These are phyloP conservation scores for Euclidia mi DNA, from an alignment of 2,888 invertebrate genomes.

Conservation along the genomic window DNA sequence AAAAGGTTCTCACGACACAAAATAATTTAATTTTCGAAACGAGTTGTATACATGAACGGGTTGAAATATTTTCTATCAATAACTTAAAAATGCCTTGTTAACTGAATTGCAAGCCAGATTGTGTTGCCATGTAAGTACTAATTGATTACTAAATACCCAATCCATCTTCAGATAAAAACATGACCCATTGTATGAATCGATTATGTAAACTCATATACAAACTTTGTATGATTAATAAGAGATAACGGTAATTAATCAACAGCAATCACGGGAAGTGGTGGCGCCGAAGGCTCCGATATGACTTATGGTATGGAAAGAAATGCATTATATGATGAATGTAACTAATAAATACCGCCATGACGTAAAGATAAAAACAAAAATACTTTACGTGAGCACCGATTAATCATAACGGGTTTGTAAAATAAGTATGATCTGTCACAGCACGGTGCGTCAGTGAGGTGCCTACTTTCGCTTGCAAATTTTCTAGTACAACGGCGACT, in stretches of 20 bases:
- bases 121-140: slow-evolving; percentile 32
- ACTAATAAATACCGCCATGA: slow-evolving; percentile 27
- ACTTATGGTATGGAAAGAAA: slow-evolving; percentile 30
- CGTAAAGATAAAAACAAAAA: slow-evolving; percentile 39
- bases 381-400: slow-evolving; percentile 34
- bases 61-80: too few relatives aligned
- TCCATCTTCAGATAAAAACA: not conserved
- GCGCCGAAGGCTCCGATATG: slow-evolving; percentile 21
- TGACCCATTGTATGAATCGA: not conserved
- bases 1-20: not conserved
- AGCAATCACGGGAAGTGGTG: slow-evolving; percentile 6
- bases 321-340: slow-evolving; percentile 33
- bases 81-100: too few relatives aligned
- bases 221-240: slow-evolving; percentile 35
- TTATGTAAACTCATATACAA: slow-evolving; percentile 28
- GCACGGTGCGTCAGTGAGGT: slow-evolving; percentile 48
- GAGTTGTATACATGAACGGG: too few relatives aligned
- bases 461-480: slow-evolving; percentile 83
- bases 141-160: slow-evolving; percentile 22
- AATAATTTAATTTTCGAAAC: slow-evolving; percentile 22
- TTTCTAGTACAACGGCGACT: slow-evolving; percentile 70
- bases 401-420: slow-evolving; percentile 38
- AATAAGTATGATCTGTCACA: slow-evolving; percentile 60
- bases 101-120: too few relatives aligned
- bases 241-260: slow-evolving; percentile 35